Percentiles rank a stretch among this genome's conserved stretches.
Evolutionary conservation across 2,888 invertebrate species (phyloP).

Genomic region (Drosophila mercatorum): DNA sequence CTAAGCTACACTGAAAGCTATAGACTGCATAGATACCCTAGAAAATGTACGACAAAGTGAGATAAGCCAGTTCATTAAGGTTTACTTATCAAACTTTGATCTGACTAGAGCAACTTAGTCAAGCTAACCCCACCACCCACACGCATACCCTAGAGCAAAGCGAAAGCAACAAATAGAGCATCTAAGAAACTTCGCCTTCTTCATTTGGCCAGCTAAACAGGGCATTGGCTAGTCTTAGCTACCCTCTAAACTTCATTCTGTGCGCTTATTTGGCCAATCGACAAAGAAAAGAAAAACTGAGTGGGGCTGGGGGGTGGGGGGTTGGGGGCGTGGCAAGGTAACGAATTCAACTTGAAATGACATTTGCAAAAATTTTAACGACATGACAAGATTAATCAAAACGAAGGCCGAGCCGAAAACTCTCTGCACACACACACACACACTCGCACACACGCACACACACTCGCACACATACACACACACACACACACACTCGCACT

Average conservation of each 20-base stretch:
- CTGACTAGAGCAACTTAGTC: not conserved
- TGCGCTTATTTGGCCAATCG: conserved; percentile 37
- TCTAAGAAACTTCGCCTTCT: not conserved
- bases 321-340: not conserved
- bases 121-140: not conserved
- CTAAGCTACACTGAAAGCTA: not conserved
- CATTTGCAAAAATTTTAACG: conserved; percentile 80
- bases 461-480: not conserved
- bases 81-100: not conserved
- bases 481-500: not conserved
- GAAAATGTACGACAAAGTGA: not conserved
- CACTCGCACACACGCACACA: no score
- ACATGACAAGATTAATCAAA: conserved; percentile 78
- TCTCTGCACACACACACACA: conserved; percentile 26
- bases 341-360: conserved; percentile 71
- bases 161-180: not conserved
- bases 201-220: not conserved
- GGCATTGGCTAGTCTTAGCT: not conserved
- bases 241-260: not conserved
- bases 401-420: conserved; percentile 56
- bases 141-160: not conserved
- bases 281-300: conserved; percentile 4
- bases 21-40: not conserved
- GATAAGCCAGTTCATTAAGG: no score
- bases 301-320: not conserved